Conservation (phyloP, 1,140 invertebrate species). For the Hydropsyche tenuis region DNA sequence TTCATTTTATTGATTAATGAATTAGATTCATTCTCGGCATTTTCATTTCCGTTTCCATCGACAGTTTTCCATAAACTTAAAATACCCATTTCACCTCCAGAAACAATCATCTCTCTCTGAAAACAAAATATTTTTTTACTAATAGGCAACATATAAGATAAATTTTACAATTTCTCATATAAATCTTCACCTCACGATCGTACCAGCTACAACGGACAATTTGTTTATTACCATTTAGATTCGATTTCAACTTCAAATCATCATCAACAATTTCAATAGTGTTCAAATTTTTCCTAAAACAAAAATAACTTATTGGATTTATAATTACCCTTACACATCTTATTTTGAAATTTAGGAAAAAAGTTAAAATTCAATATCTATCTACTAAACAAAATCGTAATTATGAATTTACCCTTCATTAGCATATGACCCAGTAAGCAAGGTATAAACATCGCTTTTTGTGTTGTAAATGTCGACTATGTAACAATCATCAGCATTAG, state of each 20-base stretch:
- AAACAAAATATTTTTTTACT: constrained; percentile 40
- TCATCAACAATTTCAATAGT: constrained; percentile 63
- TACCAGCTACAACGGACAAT: constrained; percentile 70
- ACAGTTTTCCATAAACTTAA: constrained; percentile 67
- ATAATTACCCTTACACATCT: too few relatives aligned
- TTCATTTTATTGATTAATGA: constrained; percentile 35
- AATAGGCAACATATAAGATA: too few relatives aligned
- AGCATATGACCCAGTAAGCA: constrained; percentile 69
- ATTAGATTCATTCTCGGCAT: constrained; percentile 30
- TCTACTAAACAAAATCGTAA: constrained; percentile 10
- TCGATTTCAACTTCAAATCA: constrained; percentile 62
- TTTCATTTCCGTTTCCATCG: not conserved
- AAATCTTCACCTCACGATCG: constrained; percentile 64
- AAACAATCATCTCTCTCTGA: constrained; percentile 67
- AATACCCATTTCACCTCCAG: constrained; percentile 70
- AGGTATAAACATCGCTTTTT: constrained; percentile 57
- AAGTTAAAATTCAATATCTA: constrained; percentile 48
- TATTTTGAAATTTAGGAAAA: too few relatives aligned
- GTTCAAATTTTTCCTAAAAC: constrained; percentile 63
- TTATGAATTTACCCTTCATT: constrained; percentile 60
- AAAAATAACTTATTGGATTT: constrained; percentile 22
- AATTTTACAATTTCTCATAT: too few relatives aligned
- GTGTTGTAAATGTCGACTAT: constrained; percentile 65
- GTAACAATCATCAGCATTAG: constrained; percentile 71
- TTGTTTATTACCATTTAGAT: constrained; percentile 70